Evolutionary conservation across 2,888 invertebrate species (phyloP), one percentile per base, ranked within the genome.

Genomic region (Volucella inanis): DNA sequence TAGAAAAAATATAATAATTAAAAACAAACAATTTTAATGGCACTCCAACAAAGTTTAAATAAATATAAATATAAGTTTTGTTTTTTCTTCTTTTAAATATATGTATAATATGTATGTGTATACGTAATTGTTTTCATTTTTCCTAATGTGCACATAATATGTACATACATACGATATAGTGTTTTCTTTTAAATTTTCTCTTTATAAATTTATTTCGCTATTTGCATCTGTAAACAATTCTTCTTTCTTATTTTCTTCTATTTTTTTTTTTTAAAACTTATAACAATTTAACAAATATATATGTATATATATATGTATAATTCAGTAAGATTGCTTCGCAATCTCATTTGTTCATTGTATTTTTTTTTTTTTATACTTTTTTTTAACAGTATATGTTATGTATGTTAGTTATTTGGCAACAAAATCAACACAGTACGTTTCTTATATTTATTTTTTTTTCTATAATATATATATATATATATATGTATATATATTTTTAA

Each of bases 341-440:
- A 85, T 85, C 85, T 85, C 72, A 77, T 85, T 85, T 85, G 81
- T 85, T 85, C 85, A 67, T 75, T 41, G 38, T 64, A 74, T 71
- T 54, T 55, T 72, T 31, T 52, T 31, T 52, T 43, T 59, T 54
- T 15, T 74, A 49, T 57, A 64, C 64, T 45, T 64, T 45, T 43
- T 57, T 62, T 47, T 67, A 50, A 41, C 43, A 75, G 67, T 81
- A 52, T 85, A 85, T 85, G 71, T 71, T 85, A 85, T 85, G 71
- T 71, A 22, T 22, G 18, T 22, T 22, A 85, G 81, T 85, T 85
- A 72, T 91, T 91, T 91, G 91, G 91, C 92, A 91, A 91, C 91
- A 91, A 87, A 92, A 91, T 91, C 91, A 91, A 92, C 92, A 92
- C 91, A 91, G 92, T 92, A 92, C 91, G 91, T 90, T 91, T 88